Percentiles rank a stretch among this genome's conserved stretches.
These are phyloP conservation scores for Pristiophorus japonicus DNA, from an alignment of 2,113 vertebrate genomes.

Conservation along the genomic window DNA sequence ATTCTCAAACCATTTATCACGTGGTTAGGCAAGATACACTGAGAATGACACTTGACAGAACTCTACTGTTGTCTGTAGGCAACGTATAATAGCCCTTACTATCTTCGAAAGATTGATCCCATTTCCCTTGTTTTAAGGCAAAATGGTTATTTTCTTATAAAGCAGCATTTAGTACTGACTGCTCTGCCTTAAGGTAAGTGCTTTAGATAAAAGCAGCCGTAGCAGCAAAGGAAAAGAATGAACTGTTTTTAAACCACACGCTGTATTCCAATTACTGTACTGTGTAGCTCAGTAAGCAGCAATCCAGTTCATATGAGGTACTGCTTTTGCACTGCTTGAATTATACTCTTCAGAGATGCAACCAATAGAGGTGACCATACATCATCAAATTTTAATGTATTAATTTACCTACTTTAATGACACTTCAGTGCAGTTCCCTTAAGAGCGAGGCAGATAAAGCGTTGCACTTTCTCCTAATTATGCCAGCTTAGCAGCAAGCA, in stretches of 20 bases:
- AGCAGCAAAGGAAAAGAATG: neutral
- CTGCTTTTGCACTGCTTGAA: neutral
- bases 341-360: slow-evolving; percentile 15
- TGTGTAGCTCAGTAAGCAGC: neutral
- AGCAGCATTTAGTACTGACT: neutral
- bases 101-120: neutral
- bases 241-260: slow-evolving; percentile 2
- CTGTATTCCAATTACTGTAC: neutral
- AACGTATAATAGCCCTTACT: neutral
- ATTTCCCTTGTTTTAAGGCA: neutral
- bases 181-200: slow-evolving; percentile 33
- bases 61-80: slow-evolving; percentile 26
- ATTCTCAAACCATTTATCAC: slow-evolving; percentile 34
- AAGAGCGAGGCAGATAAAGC: slow-evolving; percentile 39
- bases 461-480: slow-evolving; percentile 41
- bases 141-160: slow-evolving; percentile 14
- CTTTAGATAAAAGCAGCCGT: neutral
- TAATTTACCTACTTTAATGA: slow-evolving; percentile 40
- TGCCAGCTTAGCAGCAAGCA: slow-evolving; percentile 40
- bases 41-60: slow-evolving; percentile 36
- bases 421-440: slow-evolving; percentile 40
- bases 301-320: neutral
- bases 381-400: slow-evolving; percentile 37
- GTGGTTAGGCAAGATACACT: neutral
- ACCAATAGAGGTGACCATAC: slow-evolving; percentile 10